These are phyloP conservation scores for Pedetes capensis DNA, from an alignment of 2,113 vertebrate genomes.

Conservation along the genomic window DNA sequence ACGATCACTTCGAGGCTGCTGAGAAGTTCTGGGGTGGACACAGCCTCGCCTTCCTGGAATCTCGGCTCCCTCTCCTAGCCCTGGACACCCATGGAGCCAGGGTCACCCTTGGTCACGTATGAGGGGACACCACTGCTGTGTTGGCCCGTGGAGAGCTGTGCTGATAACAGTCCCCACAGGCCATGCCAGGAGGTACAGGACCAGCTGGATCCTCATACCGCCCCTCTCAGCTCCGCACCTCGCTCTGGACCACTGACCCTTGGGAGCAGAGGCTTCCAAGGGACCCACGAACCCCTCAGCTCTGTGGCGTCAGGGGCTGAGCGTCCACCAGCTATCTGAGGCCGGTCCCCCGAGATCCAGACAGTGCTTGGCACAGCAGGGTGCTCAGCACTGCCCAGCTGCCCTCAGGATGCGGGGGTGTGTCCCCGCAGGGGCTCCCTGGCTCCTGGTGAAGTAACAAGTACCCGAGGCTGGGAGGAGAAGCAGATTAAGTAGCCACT, in stretches of 20 bases:
- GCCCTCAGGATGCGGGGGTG: background rate
- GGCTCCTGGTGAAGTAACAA: background rate
- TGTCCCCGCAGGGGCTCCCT: background rate
- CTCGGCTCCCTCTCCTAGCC: background rate
- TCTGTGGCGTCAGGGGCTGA: background rate
- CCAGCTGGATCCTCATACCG: too few relatives aligned
- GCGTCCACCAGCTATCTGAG: too few relatives aligned
- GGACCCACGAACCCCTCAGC: background rate
- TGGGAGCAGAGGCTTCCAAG: too few relatives aligned
- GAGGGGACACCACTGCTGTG: background rate
- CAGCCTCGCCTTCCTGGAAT: background rate
- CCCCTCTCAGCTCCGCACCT: too few relatives aligned
- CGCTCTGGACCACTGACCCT: background rate
- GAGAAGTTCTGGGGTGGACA: background rate
- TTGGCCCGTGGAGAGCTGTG: fast-evolving
- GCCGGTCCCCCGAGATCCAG: background rate
- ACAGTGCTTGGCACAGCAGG: background rate
- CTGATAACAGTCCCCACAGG: background rate
- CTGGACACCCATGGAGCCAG: background rate
- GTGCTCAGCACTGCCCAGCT: background rate
- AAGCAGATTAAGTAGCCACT: background rate
- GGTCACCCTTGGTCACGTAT: too few relatives aligned
- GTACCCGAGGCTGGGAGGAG: background rate
- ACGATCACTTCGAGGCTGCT: background rate
- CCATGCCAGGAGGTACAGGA: background rate